Percentiles rank a stretch among this genome's conserved stretches.
Evolutionary conservation across 2,113 vertebrate genomes (phyloP).

Genomic region (Macroglossus sobrinus): DNA sequence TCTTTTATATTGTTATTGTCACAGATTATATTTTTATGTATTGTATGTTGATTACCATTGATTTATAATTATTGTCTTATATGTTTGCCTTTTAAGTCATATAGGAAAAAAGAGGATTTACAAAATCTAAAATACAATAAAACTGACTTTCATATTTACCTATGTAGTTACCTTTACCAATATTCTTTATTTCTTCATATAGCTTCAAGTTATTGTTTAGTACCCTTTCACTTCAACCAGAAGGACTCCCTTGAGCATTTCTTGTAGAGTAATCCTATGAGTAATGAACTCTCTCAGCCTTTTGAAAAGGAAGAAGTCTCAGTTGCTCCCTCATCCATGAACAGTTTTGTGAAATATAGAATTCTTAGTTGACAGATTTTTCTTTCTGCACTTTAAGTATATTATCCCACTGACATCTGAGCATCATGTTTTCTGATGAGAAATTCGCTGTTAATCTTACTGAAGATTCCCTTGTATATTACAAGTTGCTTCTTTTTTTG

Average conservation of each 20-base stretch:
- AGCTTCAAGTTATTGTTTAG: background rate
- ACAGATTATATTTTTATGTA: background rate
- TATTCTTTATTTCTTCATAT: background rate
- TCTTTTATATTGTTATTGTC: background rate
- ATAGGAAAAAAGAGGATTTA: background rate
- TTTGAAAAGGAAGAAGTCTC: background rate
- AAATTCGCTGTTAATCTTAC: background rate
- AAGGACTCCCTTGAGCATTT: background rate
- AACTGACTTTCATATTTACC: background rate
- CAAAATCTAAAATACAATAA: background rate
- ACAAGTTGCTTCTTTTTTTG: background rate
- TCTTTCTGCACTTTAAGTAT: background rate
- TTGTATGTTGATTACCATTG: background rate
- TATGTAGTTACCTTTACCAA: background rate
- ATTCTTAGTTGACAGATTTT: background rate
- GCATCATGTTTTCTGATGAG: background rate
- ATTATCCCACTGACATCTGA: background rate
- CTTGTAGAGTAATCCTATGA: too few relatives aligned
- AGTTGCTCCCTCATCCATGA: background rate
- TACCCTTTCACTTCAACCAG: background rate
- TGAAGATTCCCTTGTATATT: background rate
- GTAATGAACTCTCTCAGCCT: too few relatives aligned
- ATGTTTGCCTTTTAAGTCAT: background rate
- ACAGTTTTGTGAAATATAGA: background rate
- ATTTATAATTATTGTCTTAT: background rate